Conservation (phyloP, 1,140 invertebrate species). For the Sinella curviseta region DNA sequence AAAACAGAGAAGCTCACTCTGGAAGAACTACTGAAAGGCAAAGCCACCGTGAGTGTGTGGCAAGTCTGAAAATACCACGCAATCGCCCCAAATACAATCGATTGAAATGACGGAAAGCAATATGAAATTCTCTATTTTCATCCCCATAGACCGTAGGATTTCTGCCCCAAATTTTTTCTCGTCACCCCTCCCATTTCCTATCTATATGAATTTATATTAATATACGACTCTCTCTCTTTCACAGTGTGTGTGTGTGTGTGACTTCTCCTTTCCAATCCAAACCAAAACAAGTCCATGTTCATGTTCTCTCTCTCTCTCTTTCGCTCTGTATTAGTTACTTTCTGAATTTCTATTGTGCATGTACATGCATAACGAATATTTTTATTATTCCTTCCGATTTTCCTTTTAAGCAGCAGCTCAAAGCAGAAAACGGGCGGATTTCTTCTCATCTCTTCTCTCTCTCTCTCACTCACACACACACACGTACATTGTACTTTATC, state of each 20-base stretch:
- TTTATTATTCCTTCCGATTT: slow-evolving; percentile 23
- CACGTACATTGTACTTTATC: neutral
- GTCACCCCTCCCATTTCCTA: slow-evolving; percentile 44
- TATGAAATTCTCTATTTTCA: slow-evolving; percentile 48
- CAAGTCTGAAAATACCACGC: slow-evolving; percentile 42
- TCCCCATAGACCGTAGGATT: slow-evolving; percentile 45
- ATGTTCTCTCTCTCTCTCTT: neutral
- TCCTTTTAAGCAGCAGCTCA: neutral
- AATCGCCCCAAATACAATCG: slow-evolving; percentile 49
- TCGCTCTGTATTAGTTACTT: slow-evolving; percentile 13
- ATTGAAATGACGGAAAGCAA: slow-evolving; percentile 49
- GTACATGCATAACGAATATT: slow-evolving; percentile 20
- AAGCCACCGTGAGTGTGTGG: slow-evolving; percentile 12
- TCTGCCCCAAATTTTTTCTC: slow-evolving; percentile 31
- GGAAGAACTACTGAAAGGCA: slow-evolving; percentile 1
- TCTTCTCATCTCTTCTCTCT: neutral
- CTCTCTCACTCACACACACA: neutral
- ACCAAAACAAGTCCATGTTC: neutral
- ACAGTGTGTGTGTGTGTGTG: neutral
- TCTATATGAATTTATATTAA: slow-evolving; percentile 40
- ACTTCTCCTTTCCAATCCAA: neutral
- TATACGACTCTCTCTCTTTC: slow-evolving; percentile 7
- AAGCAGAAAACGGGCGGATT: slow-evolving; percentile 9
- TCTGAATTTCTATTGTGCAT: slow-evolving; percentile 6
- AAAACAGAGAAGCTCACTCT: neutral